Conservation (phyloP, 2,888 invertebrate species). For the Marasmarcha lunaedactyla region DNA sequence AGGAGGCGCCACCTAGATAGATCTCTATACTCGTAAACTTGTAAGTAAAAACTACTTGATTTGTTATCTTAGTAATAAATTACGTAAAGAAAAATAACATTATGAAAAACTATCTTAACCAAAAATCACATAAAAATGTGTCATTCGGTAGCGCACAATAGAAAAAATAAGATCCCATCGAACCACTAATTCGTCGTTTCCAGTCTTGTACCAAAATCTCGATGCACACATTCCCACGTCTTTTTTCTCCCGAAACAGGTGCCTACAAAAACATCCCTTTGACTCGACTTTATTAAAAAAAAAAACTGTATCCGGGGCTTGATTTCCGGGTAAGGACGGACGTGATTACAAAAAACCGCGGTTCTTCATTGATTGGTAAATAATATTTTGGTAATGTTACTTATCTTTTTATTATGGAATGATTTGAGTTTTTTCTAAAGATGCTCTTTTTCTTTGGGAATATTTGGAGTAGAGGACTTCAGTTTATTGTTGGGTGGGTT, state of each 20-base stretch:
- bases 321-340: conserved; percentile 51
- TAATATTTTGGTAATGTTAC: conserved; percentile 38
- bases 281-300: conserved; percentile 17
- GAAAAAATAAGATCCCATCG: no score
- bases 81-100: no score
- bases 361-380: conserved; percentile 32
- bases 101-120: no score
- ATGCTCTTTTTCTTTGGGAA: conserved; percentile 7
- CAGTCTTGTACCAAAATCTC: conserved; percentile 2
- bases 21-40: no score
- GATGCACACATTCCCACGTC: conserved; percentile 24
- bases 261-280: conserved; percentile 48
- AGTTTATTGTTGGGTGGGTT: no score
- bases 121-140: no score
- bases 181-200: no score
- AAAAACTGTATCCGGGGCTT: conserved; percentile 44
- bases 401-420: conserved; percentile 29
- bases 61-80: no score
- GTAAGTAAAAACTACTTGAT: no score
- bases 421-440: conserved; percentile 10
- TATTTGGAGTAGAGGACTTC: not conserved
- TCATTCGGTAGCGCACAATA: no score
- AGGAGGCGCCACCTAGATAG: no score
- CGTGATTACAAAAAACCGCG: conserved; percentile 31
- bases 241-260: conserved; percentile 56